Base-by-base conservation (phyloP, 1,140 invertebrate species). In the Zaprionus kolodkinae region DNA sequence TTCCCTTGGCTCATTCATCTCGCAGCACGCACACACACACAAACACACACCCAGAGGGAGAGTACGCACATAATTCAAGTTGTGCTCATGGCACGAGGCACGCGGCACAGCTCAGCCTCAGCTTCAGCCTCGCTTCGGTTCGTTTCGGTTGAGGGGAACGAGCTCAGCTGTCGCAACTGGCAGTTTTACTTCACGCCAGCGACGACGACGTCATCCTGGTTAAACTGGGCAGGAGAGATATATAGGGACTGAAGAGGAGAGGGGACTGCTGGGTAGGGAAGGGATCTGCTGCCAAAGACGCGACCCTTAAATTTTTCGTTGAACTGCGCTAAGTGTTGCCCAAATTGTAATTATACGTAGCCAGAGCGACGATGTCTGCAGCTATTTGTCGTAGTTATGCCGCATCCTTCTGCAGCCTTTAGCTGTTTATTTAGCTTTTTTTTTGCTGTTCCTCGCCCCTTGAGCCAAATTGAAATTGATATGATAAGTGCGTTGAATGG, bases 331-430 rank as follows among this genome's bases (percentile, higher is more conserved):
- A 89, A 89, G 85, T 89, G 82, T 89, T 89, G 64, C 70, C 86
- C 80, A 87, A 89, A 89, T 89, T 85, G 85, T 89, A 89, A 89
- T 89, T 89, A 89, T 89, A 85, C 78, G 85, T 81, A 30, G 3
- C 6, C 76, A 85, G 81, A 85, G 81, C 85, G 21, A 21, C 21
- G 21, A 21, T 21, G 69, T 89, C 84, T 89, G 65, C 76, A 89
- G 85, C 77, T 84, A 76, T 73, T 82, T 81, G 64, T 54, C 63
- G 72, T 85, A 69, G 79, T 81, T 84, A 65, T 88, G 85, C 56
- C 60, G 70, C 15, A 48, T 36, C 54, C 52, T 57, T 65, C n/a
- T 36, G 57, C 36, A 17, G 36, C 54, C 63, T 71, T 66, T 50
- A 43, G 69, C 61, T 80, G 70, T 71, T 77, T 64, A 72, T 68